Evolutionary conservation across 1,140 invertebrate genomes (phyloP).

Genomic region (Drosophila fuyamai): DNA sequence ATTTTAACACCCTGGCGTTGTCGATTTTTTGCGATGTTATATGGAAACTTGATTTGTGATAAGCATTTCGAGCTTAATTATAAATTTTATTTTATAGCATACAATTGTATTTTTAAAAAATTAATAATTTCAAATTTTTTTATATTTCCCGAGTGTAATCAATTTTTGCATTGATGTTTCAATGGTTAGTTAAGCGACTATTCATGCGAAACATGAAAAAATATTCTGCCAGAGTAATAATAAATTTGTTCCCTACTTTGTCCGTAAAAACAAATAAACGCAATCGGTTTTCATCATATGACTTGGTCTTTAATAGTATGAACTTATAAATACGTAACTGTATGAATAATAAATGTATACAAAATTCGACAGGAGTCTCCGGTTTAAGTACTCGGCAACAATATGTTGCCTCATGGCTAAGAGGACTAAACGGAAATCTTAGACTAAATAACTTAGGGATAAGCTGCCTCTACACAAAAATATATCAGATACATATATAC

Average conservation of each 20-base stretch:
- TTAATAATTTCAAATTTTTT: too few species aligned
- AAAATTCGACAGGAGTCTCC: constrained; percentile 19
- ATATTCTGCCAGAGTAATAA: not conserved
- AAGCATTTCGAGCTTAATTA: too few species aligned
- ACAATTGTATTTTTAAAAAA: too few species aligned
- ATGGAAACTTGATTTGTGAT: too few species aligned
- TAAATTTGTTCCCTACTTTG: not conserved
- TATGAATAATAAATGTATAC: constrained; percentile 1
- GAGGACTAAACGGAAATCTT: constrained; percentile 4
- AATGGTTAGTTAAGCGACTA: too few species aligned
- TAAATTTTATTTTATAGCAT: too few species aligned
- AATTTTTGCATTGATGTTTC: too few species aligned
- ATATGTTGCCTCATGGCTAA: constrained; percentile 10
- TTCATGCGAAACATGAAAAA: too few species aligned
- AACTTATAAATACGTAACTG: constrained; percentile 18
- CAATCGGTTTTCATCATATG: constrained; percentile 37
- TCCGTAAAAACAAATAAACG: not conserved
- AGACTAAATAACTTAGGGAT: constrained; percentile 30
- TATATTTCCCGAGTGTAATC: too few species aligned
- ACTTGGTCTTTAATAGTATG: constrained; percentile 66
- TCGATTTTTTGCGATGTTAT: too few species aligned
- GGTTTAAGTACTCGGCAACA: constrained; percentile 17
- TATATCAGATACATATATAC: constrained; percentile 36
- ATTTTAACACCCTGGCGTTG: constrained; percentile 13
- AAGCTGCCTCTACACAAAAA: constrained; percentile 15